These are phyloP conservation scores for Acropora tenuis DNA, from an alignment of 64 coral and sea anemone genomes.

Conservation along the genomic window DNA sequence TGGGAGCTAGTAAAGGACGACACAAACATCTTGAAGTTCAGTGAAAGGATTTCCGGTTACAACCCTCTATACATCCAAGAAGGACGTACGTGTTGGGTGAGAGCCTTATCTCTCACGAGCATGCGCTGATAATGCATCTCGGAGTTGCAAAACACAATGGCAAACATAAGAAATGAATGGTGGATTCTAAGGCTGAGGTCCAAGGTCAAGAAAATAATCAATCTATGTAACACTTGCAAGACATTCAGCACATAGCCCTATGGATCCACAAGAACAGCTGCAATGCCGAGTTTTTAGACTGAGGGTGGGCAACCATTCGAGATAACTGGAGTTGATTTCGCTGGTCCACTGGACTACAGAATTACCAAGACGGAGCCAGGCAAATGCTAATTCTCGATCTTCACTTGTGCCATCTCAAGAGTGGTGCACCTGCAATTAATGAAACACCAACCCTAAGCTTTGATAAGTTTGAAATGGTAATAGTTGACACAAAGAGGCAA, in stretches of 20 bases:
- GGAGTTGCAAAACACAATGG: slow-evolving; percentile 76
- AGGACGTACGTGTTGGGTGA: slow-evolving; percentile 5
- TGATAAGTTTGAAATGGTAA: slow-evolving; percentile 52
- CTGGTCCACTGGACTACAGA: slow-evolving; percentile 73
- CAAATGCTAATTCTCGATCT: slow-evolving; percentile 74
- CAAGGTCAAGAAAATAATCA: slow-evolving; percentile 74
- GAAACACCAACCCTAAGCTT: slow-evolving; percentile 47
- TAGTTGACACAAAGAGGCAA: slow-evolving; percentile 59
- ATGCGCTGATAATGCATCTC: slow-evolving; percentile 53
- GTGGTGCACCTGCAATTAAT: slow-evolving; percentile 75
- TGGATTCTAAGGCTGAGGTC: slow-evolving; percentile 75
- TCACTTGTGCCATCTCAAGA: slow-evolving; percentile 67
- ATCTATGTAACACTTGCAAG: slow-evolving; percentile 60
- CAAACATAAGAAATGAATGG: slow-evolving; percentile 66
- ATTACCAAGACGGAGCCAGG: slow-evolving; percentile 38
- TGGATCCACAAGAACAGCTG: slow-evolving; percentile 47
- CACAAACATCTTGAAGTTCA: slow-evolving; percentile 9
- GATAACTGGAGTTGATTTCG: slow-evolving; percentile 71
- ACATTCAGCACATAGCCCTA: slow-evolving; percentile 49
- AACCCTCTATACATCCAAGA: slow-evolving; percentile 34
- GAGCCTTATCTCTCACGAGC: slow-evolving; percentile 67
- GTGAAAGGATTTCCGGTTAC: slow-evolving; percentile 56
- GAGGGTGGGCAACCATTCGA: slow-evolving; percentile 66
- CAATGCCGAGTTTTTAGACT: slow-evolving; percentile 62
- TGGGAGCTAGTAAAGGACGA: slow-evolving; percentile 44